Evolutionary conservation across 30 jellyfish, hydroid and myxozoan species (phyloP).

Genomic region (Cassiopea andromeda): DNA sequence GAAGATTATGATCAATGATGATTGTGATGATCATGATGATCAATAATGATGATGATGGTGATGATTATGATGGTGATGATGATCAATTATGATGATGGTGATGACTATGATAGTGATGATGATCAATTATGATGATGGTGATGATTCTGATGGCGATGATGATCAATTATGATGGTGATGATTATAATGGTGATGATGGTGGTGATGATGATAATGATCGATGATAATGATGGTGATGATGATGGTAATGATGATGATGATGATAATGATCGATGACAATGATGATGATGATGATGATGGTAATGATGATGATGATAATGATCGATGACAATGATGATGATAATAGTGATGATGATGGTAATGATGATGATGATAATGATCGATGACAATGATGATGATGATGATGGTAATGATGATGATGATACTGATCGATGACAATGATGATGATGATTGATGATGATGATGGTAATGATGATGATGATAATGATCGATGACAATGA

Average conservation of each 20-base stretch:
- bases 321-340: background rate
- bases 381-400: background rate
- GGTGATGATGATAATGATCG: background rate
- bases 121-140: background rate
- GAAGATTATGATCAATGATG: background rate
- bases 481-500: too few relatives aligned
- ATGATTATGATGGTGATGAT: background rate
- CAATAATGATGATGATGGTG: background rate
- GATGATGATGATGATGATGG: slow-evolving; percentile 8
- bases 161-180: background rate
- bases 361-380: background rate
- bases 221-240: background rate
- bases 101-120: background rate
- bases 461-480: too few relatives aligned
- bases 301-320: background rate
- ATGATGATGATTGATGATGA: too few relatives aligned
- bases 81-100: background rate
- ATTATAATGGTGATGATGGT: background rate
- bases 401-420: too few relatives aligned
- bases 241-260: background rate
- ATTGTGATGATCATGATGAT: background rate
- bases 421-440: too few relatives aligned
- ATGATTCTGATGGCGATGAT: background rate
- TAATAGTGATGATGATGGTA: background rate
- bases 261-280: background rate